Base-by-base conservation (phyloP, 2,113 vertebrate genomes). In the Rhizomys pruinosus region DNA sequence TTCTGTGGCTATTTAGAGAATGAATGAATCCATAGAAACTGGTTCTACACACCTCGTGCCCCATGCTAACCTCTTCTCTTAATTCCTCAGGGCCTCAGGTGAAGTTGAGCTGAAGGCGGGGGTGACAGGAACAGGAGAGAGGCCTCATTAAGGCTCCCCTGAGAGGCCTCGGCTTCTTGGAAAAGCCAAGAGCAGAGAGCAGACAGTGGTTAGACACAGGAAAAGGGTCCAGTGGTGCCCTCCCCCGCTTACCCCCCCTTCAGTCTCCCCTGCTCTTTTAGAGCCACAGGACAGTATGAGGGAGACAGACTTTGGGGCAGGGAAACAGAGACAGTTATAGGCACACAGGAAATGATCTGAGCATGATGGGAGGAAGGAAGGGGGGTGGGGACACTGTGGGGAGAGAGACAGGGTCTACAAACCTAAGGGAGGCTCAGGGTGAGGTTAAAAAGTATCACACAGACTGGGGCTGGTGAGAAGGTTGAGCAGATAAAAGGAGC, bases 151-250 rank as follows among this genome's bases (percentile, higher is more conserved):
- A 96, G 93, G 96, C 90, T n/a, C 95, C 94, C 68, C 66, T 1
- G 61, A 86, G 94, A 96, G 96, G 96, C 92, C 96, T 80, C 23
- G n/a, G 94, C 68, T 97, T 97, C 96, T 97, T 23, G 16, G 94
- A 96, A 96, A 93, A 96, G 94, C 92, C 93, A 93, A 92, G 73
- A 90, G 96, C 90, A 90, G 85, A 97, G 85, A 97, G 95, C 84
- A 61, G 80, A 96, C 78, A 20, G 66, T 74, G 91, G 79, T 78
- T 69, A 94, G 89, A 68, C 42, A n/a, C 79, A 61, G 92, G 63
- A 95, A 87, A 22, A 91, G 81, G 55, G 87, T 66, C 87, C 90
- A 82, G 77, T 74, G 39, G 59, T 73, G 57, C 17, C 20, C 25
- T 42, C 27, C 44, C 39, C 59, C 20, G 37, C 79, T 61, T 4